Base-by-base conservation (phyloP, 2,888 invertebrate species). In the Mactromeris polynyma region DNA sequence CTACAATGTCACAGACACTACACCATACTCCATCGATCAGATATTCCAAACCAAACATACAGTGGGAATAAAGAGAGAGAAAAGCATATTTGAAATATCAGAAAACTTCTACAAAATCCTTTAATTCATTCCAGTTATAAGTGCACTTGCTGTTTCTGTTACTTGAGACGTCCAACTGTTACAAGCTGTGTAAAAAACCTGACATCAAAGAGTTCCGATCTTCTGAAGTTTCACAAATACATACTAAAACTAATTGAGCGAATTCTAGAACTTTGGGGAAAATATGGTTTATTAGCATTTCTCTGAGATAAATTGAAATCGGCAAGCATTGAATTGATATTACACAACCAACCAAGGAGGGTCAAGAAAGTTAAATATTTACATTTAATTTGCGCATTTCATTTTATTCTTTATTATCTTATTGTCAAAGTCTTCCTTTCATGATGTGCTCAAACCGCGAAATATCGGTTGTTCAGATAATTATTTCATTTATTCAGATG, bases 201-300 rank as follows among this genome's bases (percentile, higher is more conserved):
- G 51, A 84, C 84, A 36, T 84, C 84, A 84, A 84, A 84, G 84
- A 31, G 38, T 2, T 2, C 78, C 51, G 54, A 4, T 84, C 84
- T 33, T 84, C 84, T 84, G 77, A 78, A 77, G 77, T 84, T 40
- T 78, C 77, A 54, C 78, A 54, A 84, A 84, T 78, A 84, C 78
- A 78, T 46, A 84, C 78, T 84, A 84, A 78, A 84, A 54, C 84
- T 84, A 84, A 84, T 84, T 84, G 78, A 84, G 78, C 84, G 78
- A 51, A 51, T 54, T 84, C 78, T 78, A 77, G 73, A 73, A 73
- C 78, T n/a, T 77, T 54, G 73, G 54, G 51, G 33, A 42, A 77
- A 78, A 84, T 84, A 78, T 84, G 19, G 54, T 84, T 84, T 84
- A 84, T 84, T 77, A 84, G 51, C 84, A 78, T 77, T 83, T 19